Evolutionary conservation across 2,113 vertebrate genomes (phyloP), one percentile per base, ranked within the genome.

Genomic region (Garra rufa): DNA sequence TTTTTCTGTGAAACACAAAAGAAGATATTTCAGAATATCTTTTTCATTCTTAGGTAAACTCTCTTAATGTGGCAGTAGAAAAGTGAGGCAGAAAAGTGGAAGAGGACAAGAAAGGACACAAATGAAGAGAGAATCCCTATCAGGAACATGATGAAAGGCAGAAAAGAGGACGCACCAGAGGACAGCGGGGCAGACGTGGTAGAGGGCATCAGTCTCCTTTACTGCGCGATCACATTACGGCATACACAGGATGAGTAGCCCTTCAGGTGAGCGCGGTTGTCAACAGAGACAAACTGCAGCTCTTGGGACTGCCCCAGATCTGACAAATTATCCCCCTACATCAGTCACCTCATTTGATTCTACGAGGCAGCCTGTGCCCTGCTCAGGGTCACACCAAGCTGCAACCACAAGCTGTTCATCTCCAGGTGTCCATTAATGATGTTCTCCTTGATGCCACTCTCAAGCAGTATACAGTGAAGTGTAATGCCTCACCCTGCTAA

Each of bases 231-330:
- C 88, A 61, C 90, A 89, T 80, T 85, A 85, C 59, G 11, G 87
- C 90, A 90, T 82, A 90, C 94, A 46, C 94, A 95, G 41, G 95
- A 96, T 0, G 93, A 95, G 82, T 95, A 91, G 89, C 95, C 96
- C 89, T 94, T 96, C 91, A 95, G 94, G 90, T 96, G 94, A 92
- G 92, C 84, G 63, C 94, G 94, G 93, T 97, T 98, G 94, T 99
- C 97, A 96, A 96, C 94, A 10, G 96, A 99, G 90, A 98, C 97
- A 87, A 97, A 99, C 0, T 97, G 96, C 55, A 95, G 96, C 92
- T 98, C 97, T 88, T 95, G 96, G 90, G 97, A 99, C 87, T 93
- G 96, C 94, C 97, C 98, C 93, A 98, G 94, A 94, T 98, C 96
- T 99, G 95, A 91, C 91, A 91, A 90, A 93, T 86, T 93, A 91